These are phyloP conservation scores for Odontesthes bonariensis DNA, from an alignment of 2,113 vertebrate genomes.

Conservation along the genomic window DNA sequence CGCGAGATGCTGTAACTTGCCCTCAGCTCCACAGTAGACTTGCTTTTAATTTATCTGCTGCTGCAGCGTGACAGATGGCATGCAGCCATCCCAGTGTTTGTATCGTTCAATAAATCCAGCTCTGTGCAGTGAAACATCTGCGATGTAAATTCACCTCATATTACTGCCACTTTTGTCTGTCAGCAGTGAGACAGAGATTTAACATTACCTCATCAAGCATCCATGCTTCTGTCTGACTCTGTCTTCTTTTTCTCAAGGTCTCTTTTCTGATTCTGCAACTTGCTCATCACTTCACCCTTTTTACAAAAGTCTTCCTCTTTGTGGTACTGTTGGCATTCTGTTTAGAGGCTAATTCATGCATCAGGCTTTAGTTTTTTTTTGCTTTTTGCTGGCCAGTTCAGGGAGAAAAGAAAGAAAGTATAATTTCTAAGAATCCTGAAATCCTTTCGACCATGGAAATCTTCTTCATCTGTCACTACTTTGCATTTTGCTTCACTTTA, in stretches of 20 bases:
- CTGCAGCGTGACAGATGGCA: conserved; percentile 68
- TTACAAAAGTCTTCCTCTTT: neutral
- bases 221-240: neutral
- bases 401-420: neutral
- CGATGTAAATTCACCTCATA: conserved; percentile 63
- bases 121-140: conserved; percentile 68
- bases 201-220: conserved; percentile 39
- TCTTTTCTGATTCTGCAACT: neutral
- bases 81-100: conserved; percentile 53
- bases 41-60: conserved; percentile 63
- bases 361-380: neutral
- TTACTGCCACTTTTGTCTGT: conserved; percentile 65
- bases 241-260: conserved; percentile 4
- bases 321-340: neutral
- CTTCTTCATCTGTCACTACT: neutral
- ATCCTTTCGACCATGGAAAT: conserved; percentile 7
- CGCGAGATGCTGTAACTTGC: conserved; percentile 50
- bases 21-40: conserved; percentile 42
- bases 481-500: neutral
- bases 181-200: conserved; percentile 46
- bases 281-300: conserved; percentile 9
- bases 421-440: neutral
- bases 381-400: neutral
- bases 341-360: neutral
- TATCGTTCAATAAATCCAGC: conserved; percentile 61